Base-by-base conservation (phyloP, 2,113 vertebrate genomes). In the Colaptes auratus region DNA sequence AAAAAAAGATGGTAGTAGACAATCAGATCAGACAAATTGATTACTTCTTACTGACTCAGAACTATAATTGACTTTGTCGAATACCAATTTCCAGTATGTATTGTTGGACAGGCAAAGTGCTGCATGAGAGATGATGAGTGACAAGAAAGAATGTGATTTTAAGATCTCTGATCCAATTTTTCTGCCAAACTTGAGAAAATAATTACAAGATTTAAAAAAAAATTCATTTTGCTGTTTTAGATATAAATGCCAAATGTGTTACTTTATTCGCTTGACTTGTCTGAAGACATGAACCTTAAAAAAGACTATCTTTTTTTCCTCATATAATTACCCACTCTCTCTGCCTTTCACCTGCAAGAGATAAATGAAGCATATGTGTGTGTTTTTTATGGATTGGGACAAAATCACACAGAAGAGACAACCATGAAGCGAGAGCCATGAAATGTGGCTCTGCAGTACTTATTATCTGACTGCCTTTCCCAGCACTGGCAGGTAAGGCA, bases 131-230 rank as follows among this genome's bases (percentile, higher is more conserved):
- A 86, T 36, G 3, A 93, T 63, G 71, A 95, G n/a, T 52, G 59
- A 92, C 78, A 64, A 70, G 36, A 94, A 82, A 61, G 56, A 95
- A 90, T 76, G 46, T 84, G 89, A 86, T 73, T 95, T 90, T 90
- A 75, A 97, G 92, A 78, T 93, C 72, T 14, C 59, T 74, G 85
- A 96, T 95, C 72, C 90, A 95, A 94, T 95, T 92, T 96, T 92
- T 96, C 79, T 95, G 89, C 74, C 90, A 96, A 96, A 94, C 71
- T 88, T 93, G 88, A 96, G 63, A 95, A 89, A 96, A 93, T 92
- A 94, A 96, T 95, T 86, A 58, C 84, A 94, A 96, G 94, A 94
- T 90, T 86, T 59, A 94, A 93, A 93, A 93, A 93, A 93, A 92
- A 96, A 92, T 52, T 92, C 71, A 79, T 86, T 84, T 92, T 90